phyloP scores from a whole-genome alignment of 2,888 invertebrate genomes.

The Drosophila monieri region DNA sequence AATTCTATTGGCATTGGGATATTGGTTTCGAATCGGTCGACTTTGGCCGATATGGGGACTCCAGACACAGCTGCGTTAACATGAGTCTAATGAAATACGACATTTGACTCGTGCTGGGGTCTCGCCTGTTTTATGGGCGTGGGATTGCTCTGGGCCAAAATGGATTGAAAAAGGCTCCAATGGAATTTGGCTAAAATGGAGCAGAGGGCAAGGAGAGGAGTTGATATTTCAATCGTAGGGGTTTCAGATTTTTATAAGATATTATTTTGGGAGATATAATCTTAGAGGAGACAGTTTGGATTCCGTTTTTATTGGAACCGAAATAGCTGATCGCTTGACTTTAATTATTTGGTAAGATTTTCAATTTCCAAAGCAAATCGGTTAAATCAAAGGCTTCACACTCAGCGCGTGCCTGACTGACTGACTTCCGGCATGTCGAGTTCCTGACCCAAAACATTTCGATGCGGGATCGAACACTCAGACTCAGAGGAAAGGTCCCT shows the following conservation, averaged over 20 bases:
- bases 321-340: background rate
- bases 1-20: constrained; percentile 65
- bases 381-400: constrained; percentile 34
- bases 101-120: constrained; percentile 71
- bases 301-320: background rate
- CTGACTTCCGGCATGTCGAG: constrained; percentile 45
- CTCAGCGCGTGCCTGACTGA: constrained; percentile 66
- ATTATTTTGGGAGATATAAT: no score
- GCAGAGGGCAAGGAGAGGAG: background rate
- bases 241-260: background rate
- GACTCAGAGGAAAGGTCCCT: constrained; percentile 34
- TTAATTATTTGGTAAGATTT: constrained; percentile 32
- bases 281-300: background rate
- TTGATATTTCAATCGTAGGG: background rate
- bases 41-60: constrained; percentile 27
- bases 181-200: constrained; percentile 22
- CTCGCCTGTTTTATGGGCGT: constrained; percentile 67
- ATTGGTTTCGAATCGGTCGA: constrained; percentile 14
- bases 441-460: constrained; percentile 50
- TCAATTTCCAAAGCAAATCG: constrained; percentile 30
- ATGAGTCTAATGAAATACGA: constrained; percentile 75
- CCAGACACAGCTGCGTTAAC: constrained; percentile 67
- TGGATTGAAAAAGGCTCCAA: constrained; percentile 12
- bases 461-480: constrained; percentile 28
- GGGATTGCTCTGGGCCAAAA: constrained; percentile 69